Evolutionary conservation across 2,888 invertebrate species (phyloP).

Genomic region (Hedya salicella): DNA sequence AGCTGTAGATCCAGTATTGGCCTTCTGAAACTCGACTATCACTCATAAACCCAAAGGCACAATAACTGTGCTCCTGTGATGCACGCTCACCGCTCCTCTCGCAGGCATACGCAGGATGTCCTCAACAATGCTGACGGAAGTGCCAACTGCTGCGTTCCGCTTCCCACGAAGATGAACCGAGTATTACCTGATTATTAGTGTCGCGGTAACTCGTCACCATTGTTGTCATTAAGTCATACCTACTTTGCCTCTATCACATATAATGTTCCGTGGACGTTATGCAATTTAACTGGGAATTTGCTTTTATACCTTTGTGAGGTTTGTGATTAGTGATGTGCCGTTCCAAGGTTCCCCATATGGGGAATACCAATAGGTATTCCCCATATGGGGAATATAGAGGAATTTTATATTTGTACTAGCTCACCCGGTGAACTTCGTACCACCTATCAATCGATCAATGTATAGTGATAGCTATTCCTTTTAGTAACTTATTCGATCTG

Average conservation of each 20-base stretch:
- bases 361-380: no score
- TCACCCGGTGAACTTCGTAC: no score
- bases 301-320: constrained; percentile 5
- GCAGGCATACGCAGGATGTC: constrained; percentile 66
- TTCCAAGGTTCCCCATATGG: no score
- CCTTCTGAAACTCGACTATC: no score
- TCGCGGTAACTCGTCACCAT: constrained; percentile 37
- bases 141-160: constrained; percentile 65
- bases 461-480: no score
- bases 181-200: constrained; percentile 52
- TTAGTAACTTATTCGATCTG: no score
- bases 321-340: no score
- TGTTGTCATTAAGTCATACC: constrained; percentile 35
- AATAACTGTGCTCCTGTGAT: not conserved
- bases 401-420: no score
- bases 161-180: constrained; percentile 66
- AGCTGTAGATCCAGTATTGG: no score
- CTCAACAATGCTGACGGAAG: constrained; percentile 75
- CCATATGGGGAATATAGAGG: no score
- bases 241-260: constrained; percentile 17
- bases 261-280: constrained; percentile 22
- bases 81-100: constrained; percentile 39
- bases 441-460: no score
- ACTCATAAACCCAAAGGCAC: not conserved
- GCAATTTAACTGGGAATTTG: constrained; percentile 12